Conservation (phyloP, 2,113 vertebrate species). For the Mustelus asterias region DNA sequence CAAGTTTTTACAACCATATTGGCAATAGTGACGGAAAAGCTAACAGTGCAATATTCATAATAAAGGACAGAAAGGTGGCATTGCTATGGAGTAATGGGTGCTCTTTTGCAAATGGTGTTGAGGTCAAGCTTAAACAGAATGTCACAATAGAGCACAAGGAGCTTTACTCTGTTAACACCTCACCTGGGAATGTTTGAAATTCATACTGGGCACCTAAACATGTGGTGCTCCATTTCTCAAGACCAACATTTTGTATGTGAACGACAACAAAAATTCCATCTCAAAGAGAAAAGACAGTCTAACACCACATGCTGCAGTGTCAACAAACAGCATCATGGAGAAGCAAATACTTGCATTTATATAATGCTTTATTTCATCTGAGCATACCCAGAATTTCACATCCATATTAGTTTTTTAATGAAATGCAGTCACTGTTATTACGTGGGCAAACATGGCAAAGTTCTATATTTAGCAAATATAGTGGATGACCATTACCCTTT, state of each 20-base stretch:
- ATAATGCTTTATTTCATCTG: neutral
- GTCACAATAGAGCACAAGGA: neutral
- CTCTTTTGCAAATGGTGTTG: neutral
- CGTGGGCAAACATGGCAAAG: neutral
- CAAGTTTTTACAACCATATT: neutral
- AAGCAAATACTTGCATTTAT: neutral
- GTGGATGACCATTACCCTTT: neutral
- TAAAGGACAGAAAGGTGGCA: neutral
- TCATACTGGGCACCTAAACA: neutral
- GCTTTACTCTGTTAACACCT: neutral
- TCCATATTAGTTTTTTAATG: neutral
- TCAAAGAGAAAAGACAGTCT: neutral
- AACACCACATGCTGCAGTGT: neutral
- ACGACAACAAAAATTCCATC: neutral
- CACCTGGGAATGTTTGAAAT: neutral
- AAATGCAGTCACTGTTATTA: neutral
- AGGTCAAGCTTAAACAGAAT: neutral
- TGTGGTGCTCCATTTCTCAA: neutral
- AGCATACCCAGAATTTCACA: neutral
- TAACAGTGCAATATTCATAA: neutral
- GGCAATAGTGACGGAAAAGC: neutral
- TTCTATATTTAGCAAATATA: neutral
- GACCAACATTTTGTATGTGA: neutral
- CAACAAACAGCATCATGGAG: neutral
- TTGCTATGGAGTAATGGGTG: neutral